Evolutionary conservation across 2,888 invertebrate genomes (phyloP), one percentile per base, ranked within the genome.

Genomic region (Lordiphosa andalusiaca): DNA sequence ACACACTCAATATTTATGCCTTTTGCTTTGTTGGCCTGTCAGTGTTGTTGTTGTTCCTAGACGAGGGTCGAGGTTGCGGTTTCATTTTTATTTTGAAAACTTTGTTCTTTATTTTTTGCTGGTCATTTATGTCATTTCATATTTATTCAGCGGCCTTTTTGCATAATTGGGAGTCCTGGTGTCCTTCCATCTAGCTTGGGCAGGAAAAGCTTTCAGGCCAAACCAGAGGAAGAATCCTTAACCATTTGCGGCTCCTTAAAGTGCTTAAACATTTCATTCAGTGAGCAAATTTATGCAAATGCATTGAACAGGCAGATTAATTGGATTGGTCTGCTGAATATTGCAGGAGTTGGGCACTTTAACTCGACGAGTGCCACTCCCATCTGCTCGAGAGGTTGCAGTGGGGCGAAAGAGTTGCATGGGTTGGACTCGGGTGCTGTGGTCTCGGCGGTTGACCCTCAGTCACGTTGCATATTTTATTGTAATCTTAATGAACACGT

Each of bases 121-220:
- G 78, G 75, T 62, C 72, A 82, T 74, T 76, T 78, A 74, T 78
- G 83, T 78, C 72, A 69, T 78, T 78, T 78, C 69, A 65, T 82
- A 76, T 82, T 76, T 76, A 82, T 71, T 71, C 72, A 65, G 82
- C 78, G 75, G 67, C 71, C 72, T 49, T 65, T 65, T 60, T 57
- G 75, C 78, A 82, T 76, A 76, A 76, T 82, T 82, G 73, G 71
- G 68, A 77, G 56, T 53, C 40, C 50, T 52, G 65, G 49, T 16
- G 16, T 16, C 16, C 53, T 44, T 50, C 39, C 42, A 33, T 39
- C 44, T 13, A 30, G 13, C 10, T 16, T 3, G 19, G 13, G 9
- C 9, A 10, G 2, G 2, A 44, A 25, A 44, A 13, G 13, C 13
- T 30, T 42, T 30, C 25, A 42, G 13, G 41, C 25, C 7, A 25